Conservation (phyloP, 2,888 invertebrate genomes). For the Oeneis ivallda region DNA sequence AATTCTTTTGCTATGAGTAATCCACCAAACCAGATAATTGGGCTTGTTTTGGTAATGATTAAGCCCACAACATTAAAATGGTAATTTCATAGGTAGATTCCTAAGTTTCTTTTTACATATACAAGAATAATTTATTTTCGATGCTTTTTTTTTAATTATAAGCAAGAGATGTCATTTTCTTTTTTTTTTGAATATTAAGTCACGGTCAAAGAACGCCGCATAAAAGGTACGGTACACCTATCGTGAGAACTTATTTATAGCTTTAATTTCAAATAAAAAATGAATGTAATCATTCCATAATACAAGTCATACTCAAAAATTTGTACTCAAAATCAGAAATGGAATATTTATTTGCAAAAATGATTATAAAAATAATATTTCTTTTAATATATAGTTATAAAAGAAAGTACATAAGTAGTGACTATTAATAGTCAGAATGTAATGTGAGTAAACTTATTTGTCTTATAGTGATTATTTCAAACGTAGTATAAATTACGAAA, state of each 20-base stretch:
- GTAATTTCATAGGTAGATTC: background rate
- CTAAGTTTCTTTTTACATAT: conserved; percentile 16
- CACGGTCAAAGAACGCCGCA: conserved; percentile 30
- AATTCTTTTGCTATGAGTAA: too few relatives aligned
- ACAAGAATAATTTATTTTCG: conserved; percentile 44
- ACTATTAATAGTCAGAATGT: too few relatives aligned
- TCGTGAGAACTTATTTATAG: conserved; percentile 62
- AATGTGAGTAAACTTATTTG: too few relatives aligned
- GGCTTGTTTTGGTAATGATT: background rate
- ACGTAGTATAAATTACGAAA: background rate
- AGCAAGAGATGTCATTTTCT: conserved; percentile 43
- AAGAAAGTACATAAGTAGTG: background rate
- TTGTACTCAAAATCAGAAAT: background rate
- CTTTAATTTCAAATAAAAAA: conserved; percentile 66
- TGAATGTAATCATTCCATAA: conserved; percentile 54
- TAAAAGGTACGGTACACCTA: conserved; percentile 47
- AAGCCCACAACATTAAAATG: background rate
- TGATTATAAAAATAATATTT: background rate
- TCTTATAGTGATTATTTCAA: too few relatives aligned
- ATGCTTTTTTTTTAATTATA: conserved; percentile 43
- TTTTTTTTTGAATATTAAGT: conserved; percentile 45
- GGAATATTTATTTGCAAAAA: background rate
- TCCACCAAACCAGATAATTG: too few relatives aligned
- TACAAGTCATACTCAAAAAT: conserved; percentile 11
- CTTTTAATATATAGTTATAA: background rate